Evolutionary conservation across 2,888 invertebrate species (phyloP), one percentile per base, ranked within the genome.

Genomic region (Ectemnius continuus): DNA sequence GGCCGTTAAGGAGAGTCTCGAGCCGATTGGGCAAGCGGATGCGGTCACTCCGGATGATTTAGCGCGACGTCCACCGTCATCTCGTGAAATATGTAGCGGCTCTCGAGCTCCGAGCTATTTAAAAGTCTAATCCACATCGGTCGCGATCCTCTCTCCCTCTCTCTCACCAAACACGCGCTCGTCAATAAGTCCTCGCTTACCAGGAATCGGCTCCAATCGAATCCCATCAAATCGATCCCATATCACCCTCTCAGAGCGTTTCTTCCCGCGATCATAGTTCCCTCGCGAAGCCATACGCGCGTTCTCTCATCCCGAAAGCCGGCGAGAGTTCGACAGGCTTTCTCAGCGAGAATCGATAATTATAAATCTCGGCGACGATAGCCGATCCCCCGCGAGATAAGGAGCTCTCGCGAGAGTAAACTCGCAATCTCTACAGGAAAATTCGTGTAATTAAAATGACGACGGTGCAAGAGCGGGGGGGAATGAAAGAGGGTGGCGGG

Each of bases 21-120:
- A 78, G 73, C 78, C 83, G 85, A 86, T 88, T 86, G 85, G 84
- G 83, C 85, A 86, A 88, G 86, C 88, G 88, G 89, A 89, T 89
- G 85, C 86, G 88, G 87, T 86, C 87, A 83, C 83, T 86, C 84
- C 83, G 80, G 79, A 84, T 87, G 86, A 89, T 88, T 88, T 85
- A 88, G 74, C 84, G 85, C 81, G 84, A 84, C 82, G 79, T 80
- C 67, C 73, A 67, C 77, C 83, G 81, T 81, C 84, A 79, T 83
- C 83, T 79, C 79, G 81, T 87, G 85, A 87, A 87, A 85, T 85
- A 86, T 83, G 81, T 80, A 73, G 73, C 75, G 75, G 70, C 6
- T 60, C 58, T 5, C 11, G 52, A 75, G 26, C 72, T 73, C 64
- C 58, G 66, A 69, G 74, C 78, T 79, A 84, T 87, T 85, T 86